Conservation (phyloP, 2,113 vertebrate genomes). For the Fregata magnificens region DNA sequence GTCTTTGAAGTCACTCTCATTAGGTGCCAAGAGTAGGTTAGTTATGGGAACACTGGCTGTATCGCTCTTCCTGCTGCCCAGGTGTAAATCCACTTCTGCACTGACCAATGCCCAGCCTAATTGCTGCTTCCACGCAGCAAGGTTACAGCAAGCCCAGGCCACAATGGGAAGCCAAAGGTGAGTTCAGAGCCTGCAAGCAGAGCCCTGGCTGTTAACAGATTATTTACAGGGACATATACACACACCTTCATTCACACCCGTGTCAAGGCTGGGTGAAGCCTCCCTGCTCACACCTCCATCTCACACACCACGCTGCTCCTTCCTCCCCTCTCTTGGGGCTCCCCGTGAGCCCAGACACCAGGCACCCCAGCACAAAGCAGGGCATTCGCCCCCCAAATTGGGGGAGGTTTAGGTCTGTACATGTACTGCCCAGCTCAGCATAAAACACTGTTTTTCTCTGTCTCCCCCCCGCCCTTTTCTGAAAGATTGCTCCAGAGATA, state of each 20-base stretch:
- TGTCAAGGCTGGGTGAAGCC: not conserved
- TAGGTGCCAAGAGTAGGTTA: rapidly evolving
- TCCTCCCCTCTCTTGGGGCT: not conserved
- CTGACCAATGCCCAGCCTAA: rapidly evolving
- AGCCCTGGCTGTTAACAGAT: not conserved
- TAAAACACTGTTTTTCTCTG: not conserved
- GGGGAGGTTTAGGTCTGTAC: not conserved
- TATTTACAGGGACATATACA: not conserved
- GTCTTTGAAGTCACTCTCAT: not conserved
- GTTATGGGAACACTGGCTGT: rapidly evolving
- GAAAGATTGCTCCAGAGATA: conserved; percentile 48
- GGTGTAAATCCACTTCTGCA: not conserved
- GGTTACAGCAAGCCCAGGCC: not conserved
- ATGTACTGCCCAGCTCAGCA: not conserved
- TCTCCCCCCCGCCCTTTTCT: not conserved
- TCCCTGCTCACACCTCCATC: not conserved
- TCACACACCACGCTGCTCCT: not conserved
- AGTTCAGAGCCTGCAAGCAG: not conserved
- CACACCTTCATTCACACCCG: not conserved
- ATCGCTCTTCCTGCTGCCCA: not conserved
- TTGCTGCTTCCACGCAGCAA: not conserved
- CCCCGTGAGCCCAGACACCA: not conserved
- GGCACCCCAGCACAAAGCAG: not conserved
- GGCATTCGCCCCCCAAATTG: not conserved
- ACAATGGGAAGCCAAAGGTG: not conserved